Evolutionary conservation across 2,888 invertebrate genomes (phyloP), one percentile per base, ranked within the genome.

Genomic region (Proisotoma minuta): DNA sequence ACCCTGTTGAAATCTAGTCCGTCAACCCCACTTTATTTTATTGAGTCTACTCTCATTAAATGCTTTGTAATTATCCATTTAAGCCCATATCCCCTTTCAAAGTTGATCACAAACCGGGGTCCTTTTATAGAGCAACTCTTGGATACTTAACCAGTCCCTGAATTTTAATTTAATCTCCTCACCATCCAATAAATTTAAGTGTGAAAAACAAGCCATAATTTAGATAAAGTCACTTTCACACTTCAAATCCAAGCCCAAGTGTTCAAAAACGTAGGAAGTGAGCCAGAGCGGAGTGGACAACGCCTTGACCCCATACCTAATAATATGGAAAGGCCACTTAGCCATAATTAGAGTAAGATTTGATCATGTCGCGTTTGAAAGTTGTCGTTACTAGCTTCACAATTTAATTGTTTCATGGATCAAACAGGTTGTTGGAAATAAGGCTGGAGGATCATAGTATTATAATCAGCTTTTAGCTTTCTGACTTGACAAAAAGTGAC

Each of bases 101-200:
- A 34, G 34, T 8, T 10, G 34, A 15, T 34, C 15, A 10, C 8
- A 10, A 10, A 34, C 34, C 8, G 34, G 34, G 15, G 15, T 34
- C 8, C 34, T 10, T 34, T 34, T 34, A 8, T 34, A 10, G 8
- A 34, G 34, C 34, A 8, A 10, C n/a, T n/a, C n/a, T n/a, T n/a
- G n/a, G n/a, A n/a, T n/a, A n/a, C n/a, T n/a, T n/a, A n/a, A n/a
- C n/a, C 43, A 43, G 20, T 43, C 43, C 20, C 18, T 18, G 43
- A 43, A 43, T 43, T 43, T 15, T 43, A 43, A 43, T 43, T 43
- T 43, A 20, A n/a, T 20, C 43, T 43, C 43, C 43, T 12, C n/a
- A n/a, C n/a, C n/a, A 43, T 4, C 43, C 43, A 43, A 43, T 43
- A 43, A 43, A 43, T 43, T 43, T 43, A 43, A 43, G n/a, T n/a